Evolutionary conservation across 2,113 vertebrate genomes (phyloP).

Genomic region (Rostratula benghalensis): DNA sequence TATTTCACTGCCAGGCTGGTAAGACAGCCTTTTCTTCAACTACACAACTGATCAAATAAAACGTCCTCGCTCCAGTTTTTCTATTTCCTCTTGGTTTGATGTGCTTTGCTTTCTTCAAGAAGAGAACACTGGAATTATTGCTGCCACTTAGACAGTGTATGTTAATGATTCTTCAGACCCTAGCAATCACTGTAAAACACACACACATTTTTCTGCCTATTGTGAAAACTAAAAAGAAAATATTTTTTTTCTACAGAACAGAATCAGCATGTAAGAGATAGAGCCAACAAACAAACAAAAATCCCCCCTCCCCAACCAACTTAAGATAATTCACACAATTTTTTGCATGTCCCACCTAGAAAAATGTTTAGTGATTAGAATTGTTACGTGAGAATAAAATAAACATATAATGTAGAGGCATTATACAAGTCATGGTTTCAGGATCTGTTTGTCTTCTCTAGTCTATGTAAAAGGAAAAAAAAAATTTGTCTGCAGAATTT

Average conservation of each 20-base stretch:
- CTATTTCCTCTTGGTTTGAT: not conserved
- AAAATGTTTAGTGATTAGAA: not conserved
- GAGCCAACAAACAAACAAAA: not conserved
- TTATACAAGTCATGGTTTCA: not conserved
- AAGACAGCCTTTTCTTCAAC: not conserved
- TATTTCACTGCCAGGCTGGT: not conserved
- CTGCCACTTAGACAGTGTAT: not conserved
- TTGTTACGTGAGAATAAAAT: not conserved
- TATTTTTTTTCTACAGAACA: not conserved
- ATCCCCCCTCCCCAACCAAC: fast-evolving
- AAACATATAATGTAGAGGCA: not conserved
- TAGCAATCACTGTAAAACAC: not conserved
- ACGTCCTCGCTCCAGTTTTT: not conserved
- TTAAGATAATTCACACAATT: not conserved
- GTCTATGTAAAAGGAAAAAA: not conserved
- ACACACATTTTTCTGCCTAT: fast-evolving
- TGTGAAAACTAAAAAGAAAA: not conserved
- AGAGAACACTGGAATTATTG: not conserved
- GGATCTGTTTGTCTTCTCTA: not conserved
- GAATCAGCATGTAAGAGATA: not conserved
- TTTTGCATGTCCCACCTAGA: not conserved
- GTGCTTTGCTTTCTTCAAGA: not conserved
- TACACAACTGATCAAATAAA: not conserved
- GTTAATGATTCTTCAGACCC: not conserved
- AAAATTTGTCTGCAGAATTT: no score